These are phyloP conservation scores for Coptodon bakossiorum DNA, from an alignment of 2,113 vertebrate genomes.

Conservation along the genomic window DNA sequence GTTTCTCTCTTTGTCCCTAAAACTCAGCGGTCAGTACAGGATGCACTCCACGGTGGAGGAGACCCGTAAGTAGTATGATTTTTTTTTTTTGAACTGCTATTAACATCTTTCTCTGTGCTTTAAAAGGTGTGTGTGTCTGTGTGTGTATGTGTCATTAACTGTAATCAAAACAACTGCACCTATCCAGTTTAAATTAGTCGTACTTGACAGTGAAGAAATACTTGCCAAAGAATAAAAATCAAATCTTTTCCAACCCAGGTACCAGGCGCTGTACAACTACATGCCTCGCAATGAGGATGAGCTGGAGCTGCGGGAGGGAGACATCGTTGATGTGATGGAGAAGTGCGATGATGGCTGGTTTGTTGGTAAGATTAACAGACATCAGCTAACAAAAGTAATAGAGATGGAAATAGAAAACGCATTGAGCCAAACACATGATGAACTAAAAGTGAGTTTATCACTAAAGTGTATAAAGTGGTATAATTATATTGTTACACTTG, in stretches of 20 bases:
- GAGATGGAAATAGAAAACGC: background rate
- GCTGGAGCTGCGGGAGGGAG: conserved; percentile 93
- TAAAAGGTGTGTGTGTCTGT: background rate
- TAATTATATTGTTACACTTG: background rate
- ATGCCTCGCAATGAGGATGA: conserved; percentile 94
- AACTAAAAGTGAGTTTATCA: background rate
- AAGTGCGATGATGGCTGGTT: conserved; percentile 99
- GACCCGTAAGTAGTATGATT: conserved; percentile 86
- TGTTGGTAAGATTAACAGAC: conserved; percentile 78
- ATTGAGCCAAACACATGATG: background rate
- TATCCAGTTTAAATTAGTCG: background rate
- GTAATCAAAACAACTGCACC: background rate
- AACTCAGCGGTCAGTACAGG: conserved; percentile 85
- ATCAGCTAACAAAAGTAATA: background rate
- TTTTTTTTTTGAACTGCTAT: background rate
- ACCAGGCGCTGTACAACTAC: conserved; percentile 97
- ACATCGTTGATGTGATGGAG: conserved; percentile 95
- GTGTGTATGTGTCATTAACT: background rate
- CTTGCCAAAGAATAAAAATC: background rate
- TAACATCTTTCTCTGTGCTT: background rate
- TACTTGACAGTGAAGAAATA: background rate
- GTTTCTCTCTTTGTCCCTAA: conserved; percentile 4
- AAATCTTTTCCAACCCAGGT: conserved; percentile 69
- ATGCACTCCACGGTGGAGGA: conserved; percentile 86
- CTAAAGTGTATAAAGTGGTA: background rate